Evolutionary conservation across 2,113 vertebrate species (phyloP).

Genomic region (Paedocypris sp.): DNA sequence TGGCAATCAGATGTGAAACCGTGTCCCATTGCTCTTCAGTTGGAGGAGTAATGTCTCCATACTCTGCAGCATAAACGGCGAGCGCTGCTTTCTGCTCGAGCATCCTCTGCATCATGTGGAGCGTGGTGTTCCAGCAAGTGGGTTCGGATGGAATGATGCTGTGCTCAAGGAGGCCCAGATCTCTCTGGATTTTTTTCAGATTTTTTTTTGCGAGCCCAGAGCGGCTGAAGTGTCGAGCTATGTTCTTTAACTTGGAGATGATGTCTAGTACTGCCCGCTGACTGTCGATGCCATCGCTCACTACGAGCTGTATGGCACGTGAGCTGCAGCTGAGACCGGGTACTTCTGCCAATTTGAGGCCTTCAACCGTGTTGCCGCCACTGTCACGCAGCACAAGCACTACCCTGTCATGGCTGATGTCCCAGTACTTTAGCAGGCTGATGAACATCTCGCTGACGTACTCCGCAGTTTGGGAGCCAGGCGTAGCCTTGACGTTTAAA

Average conservation of each 20-base stretch:
- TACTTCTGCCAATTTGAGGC: not conserved
- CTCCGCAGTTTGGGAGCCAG: slow-evolving; percentile 11
- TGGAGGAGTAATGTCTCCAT: not conserved
- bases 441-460: slow-evolving; percentile 8
- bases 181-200: not conserved
- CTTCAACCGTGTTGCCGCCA: slow-evolving; percentile 17
- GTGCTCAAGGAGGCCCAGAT: slow-evolving; percentile 13
- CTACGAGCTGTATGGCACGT: slow-evolving; percentile 14
- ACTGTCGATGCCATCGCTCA: slow-evolving; percentile 10
- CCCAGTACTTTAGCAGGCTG: not conserved
- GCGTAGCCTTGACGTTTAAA: slow-evolving; percentile 9
- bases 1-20: not conserved
- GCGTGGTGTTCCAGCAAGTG: slow-evolving; percentile 12
- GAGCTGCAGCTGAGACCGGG: slow-evolving; percentile 10
- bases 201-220: slow-evolving; percentile 11
- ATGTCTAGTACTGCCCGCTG: slow-evolving; percentile 14
- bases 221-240: slow-evolving; percentile 13
- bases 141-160: slow-evolving; percentile 3
- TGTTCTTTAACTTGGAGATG: not conserved
- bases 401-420: not conserved
- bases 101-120: slow-evolving; percentile 21
- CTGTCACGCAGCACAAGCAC: slow-evolving; percentile 12
- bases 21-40: slow-evolving; percentile 1
- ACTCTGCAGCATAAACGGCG: too few species aligned
- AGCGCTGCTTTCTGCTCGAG: slow-evolving; percentile 3